Conservation (phyloP, 2,888 invertebrate genomes). For the Lithophane semibrunnea region DNA sequence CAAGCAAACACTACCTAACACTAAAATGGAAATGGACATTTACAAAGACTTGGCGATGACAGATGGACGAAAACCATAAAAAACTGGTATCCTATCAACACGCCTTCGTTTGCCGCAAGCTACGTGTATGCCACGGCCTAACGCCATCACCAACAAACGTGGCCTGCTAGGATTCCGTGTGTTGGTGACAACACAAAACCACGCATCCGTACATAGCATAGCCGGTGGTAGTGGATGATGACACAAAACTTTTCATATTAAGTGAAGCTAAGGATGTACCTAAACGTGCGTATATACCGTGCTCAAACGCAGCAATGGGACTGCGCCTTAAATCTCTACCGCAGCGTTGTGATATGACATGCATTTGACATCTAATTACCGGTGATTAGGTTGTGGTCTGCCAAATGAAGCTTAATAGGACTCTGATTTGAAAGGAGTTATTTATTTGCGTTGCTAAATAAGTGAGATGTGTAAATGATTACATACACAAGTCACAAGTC, state of each 20-base stretch:
- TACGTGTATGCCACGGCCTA: background rate
- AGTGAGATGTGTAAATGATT: background rate
- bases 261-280: background rate
- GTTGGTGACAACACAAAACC: background rate
- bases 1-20: background rate
- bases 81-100: background rate
- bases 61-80: background rate
- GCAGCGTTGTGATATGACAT: conserved; percentile 36
- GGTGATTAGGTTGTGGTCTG: conserved; percentile 45
- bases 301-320: conserved; percentile 7
- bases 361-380: conserved; percentile 52
- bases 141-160: background rate
- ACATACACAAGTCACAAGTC: no score
- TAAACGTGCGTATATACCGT: conserved; percentile 4
- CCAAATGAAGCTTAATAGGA: conserved; percentile 27
- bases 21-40: background rate
- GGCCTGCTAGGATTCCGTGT: background rate
- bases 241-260: background rate
- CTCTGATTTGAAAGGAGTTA: conserved; percentile 21
- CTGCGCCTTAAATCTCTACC: conserved; percentile 33
- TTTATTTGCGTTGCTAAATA: background rate
- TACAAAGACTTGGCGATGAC: background rate
- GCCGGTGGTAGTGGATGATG: background rate
- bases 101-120: background rate
- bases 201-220: background rate